These are phyloP conservation scores for Nicator chloris DNA, from an alignment of 2,113 vertebrate species.

Conservation along the genomic window DNA sequence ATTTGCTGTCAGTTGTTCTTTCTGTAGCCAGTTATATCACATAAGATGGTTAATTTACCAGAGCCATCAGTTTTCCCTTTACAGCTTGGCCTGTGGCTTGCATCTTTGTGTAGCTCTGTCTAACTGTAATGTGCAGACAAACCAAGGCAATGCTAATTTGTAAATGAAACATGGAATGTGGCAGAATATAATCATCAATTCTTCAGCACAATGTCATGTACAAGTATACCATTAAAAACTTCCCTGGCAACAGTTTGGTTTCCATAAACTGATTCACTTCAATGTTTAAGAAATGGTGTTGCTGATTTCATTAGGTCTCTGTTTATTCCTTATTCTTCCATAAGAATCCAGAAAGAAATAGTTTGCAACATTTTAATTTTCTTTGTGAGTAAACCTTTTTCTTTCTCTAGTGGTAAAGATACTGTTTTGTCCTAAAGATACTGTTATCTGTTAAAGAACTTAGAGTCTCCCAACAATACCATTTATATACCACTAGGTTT, in stretches of 20 bases:
- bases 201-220: not conserved
- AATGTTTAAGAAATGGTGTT: not conserved
- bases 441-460: not conserved
- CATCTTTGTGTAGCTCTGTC: slow-evolving; percentile 39
- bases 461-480: not conserved
- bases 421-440: not conserved
- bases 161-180: slow-evolving; percentile 2
- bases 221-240: slow-evolving; percentile 1
- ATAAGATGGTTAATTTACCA: not conserved
- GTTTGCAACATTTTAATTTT: not conserved
- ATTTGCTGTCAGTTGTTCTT: not conserved
- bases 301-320: not conserved
- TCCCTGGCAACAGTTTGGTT: not conserved
- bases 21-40: slow-evolving; percentile 4
- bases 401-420: not conserved
- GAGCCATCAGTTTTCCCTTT: slow-evolving; percentile 7
- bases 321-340: not conserved
- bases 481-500: not conserved
- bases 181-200: not conserved
- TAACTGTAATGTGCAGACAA: slow-evolving; percentile 43
- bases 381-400: slow-evolving; percentile 6
- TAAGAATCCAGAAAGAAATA: not conserved
- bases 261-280: not conserved
- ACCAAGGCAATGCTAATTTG: slow-evolving; percentile 24
- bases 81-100: slow-evolving; percentile 54